These are phyloP conservation scores for Pardalotus punctatus DNA, from an alignment of 2,113 vertebrate species.

Conservation along the genomic window DNA sequence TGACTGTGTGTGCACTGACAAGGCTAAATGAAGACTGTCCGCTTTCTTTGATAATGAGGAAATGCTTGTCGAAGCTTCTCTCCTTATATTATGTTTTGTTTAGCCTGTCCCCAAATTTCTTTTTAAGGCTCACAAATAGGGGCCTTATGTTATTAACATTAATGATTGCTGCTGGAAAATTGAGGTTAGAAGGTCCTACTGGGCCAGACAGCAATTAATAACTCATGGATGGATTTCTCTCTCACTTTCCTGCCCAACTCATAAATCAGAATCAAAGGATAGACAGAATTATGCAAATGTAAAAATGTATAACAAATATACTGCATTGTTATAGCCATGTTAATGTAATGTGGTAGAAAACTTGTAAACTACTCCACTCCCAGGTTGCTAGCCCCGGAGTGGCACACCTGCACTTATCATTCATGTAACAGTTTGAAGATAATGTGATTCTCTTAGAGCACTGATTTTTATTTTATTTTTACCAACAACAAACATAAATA, in stretches of 20 bases:
- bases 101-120: not conserved
- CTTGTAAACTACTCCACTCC: not conserved
- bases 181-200: slow-evolving; percentile 55
- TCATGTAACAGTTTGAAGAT: not conserved
- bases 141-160: slow-evolving; percentile 45
- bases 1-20: not conserved
- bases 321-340: not conserved
- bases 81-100: not conserved
- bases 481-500: slow-evolving; percentile 25
- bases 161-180: slow-evolving; percentile 62
- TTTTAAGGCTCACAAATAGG: not conserved
- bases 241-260: slow-evolving; percentile 51
- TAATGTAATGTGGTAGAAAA: not conserved
- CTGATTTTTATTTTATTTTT: not conserved
- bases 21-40: not conserved
- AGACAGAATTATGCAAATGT: slow-evolving; percentile 51
- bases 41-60: not conserved
- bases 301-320: not conserved
- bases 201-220: slow-evolving; percentile 59
- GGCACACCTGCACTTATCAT: not conserved
- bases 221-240: slow-evolving; percentile 39
- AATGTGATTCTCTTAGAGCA: not conserved
- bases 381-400: not conserved
- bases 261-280: slow-evolving; percentile 53
- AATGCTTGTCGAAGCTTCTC: not conserved